phyloP scores from a whole-genome alignment of 2,797 vertebrate genomes.

The Graptemys geographica region DNA sequence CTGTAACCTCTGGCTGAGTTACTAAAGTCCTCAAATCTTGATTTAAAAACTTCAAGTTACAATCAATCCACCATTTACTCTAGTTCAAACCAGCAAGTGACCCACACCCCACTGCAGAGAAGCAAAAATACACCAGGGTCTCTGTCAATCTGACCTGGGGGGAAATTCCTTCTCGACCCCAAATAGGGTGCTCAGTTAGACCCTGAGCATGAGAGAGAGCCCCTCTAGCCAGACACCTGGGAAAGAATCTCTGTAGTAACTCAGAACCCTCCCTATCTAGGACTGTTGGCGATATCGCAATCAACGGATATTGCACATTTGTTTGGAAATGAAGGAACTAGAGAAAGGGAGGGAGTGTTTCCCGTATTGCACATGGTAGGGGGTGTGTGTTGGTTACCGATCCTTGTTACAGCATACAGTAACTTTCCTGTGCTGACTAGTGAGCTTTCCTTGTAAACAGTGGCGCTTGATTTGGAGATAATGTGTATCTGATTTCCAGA shows the following conservation, averaged over 20 bases:
- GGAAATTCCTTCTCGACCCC: background rate
- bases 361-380: background rate
- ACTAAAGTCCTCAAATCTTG: background rate
- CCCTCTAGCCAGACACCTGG: background rate
- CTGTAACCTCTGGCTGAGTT: background rate
- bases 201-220: background rate
- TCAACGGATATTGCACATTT: background rate
- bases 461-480: rapidly evolving
- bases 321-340: background rate
- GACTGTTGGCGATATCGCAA: background rate
- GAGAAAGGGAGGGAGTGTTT: background rate
- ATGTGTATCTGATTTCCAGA: rapidly evolving
- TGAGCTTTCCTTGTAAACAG: background rate
- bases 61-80: too few species aligned
- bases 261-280: background rate
- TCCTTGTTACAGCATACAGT: rapidly evolving
- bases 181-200: background rate
- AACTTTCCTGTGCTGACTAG: background rate
- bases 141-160: background rate
- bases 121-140: background rate
- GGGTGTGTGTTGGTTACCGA: background rate
- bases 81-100: too few species aligned
- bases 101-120: background rate
- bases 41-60: too few species aligned
- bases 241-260: background rate